Conservation (phyloP, 2,888 invertebrate species). For the Eupsilia transversa region DNA sequence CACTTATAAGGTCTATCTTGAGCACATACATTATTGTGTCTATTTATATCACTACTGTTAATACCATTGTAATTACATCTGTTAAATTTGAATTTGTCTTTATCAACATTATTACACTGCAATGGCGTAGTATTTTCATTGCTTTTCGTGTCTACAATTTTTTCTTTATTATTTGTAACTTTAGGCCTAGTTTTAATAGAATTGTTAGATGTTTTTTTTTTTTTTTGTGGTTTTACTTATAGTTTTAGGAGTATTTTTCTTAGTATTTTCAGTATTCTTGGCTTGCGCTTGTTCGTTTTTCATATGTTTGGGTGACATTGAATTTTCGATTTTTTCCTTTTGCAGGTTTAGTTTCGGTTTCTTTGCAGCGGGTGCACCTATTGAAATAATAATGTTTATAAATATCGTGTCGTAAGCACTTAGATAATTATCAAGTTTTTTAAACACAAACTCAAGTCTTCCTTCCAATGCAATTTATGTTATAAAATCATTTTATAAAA, state of each 20-base stretch:
- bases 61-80: slow-evolving; percentile 35
- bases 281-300: background rate
- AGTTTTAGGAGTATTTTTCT: background rate
- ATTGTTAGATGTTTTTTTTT: background rate
- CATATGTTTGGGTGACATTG: background rate
- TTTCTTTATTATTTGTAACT: background rate
- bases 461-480: too few species aligned
- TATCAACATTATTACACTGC: background rate
- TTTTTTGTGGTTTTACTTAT: background rate
- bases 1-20: slow-evolving; percentile 38
- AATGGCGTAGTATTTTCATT: background rate
- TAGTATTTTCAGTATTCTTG: background rate
- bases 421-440: too few species aligned
- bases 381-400: background rate
- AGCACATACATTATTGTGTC: slow-evolving; percentile 25
- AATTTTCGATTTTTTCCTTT: background rate
- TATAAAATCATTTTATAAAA: too few species aligned
- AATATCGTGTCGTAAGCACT: background rate
- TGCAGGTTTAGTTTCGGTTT: slow-evolving; percentile 17
- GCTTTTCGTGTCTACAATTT: background rate
- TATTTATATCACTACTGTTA: slow-evolving; percentile 18
- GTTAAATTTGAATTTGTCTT: slow-evolving; percentile 31
- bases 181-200: background rate
- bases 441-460: too few species aligned
- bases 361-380: slow-evolving; percentile 43